Conservation (phyloP, 2,797 vertebrate genomes). For the Pantherophis alleghaniensis region DNA sequence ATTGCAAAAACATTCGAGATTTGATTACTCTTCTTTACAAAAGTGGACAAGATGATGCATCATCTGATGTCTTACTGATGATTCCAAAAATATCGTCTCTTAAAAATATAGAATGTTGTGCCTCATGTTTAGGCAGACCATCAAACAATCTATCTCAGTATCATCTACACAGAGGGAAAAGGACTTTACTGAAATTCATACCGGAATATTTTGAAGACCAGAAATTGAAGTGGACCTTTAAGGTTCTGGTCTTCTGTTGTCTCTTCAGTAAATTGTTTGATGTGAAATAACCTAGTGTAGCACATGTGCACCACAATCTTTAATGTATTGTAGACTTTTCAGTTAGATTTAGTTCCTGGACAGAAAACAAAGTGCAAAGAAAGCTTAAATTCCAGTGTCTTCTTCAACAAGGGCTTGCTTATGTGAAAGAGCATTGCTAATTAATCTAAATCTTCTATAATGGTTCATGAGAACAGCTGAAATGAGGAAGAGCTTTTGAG, state of each 20-base stretch:
- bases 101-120: background rate
- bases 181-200: background rate
- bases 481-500: background rate
- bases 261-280: background rate
- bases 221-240: background rate
- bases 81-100: background rate
- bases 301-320: background rate
- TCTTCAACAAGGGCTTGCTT: background rate
- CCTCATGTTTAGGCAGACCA: background rate
- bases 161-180: background rate
- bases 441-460: background rate
- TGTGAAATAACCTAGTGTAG: background rate
- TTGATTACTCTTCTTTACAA: conserved; percentile 28
- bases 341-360: background rate
- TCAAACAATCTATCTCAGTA: background rate
- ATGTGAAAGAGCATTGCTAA: background rate
- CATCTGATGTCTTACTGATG: conserved; percentile 46
- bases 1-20: conserved; percentile 29
- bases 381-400: background rate
- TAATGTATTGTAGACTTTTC: background rate
- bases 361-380: background rate
- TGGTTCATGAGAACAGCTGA: background rate
- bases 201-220: background rate
- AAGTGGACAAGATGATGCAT: conserved; percentile 24
- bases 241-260: background rate